Evolutionary conservation across 1,140 invertebrate genomes (phyloP), one percentile per base, ranked within the genome.

Genomic region (Chironomus striatipennis): DNA sequence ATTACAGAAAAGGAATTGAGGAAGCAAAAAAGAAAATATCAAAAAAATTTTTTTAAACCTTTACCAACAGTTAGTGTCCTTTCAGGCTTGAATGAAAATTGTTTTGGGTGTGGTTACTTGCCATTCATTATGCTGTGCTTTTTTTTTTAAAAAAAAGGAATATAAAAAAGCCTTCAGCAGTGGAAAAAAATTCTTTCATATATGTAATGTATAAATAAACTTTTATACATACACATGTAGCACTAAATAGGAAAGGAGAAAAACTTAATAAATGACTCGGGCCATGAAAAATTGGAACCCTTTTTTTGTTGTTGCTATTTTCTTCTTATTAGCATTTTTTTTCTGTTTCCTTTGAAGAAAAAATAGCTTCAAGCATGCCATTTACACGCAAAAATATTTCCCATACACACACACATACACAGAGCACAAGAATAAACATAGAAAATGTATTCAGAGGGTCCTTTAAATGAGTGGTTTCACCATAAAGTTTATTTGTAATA

Each of bases 401-500:
- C 9, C n/a, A 34, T 34, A 34, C 24, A 34, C 24, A 34, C 24
- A 34, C 24, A 34, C 24, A 34, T 34, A 34, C 24, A 34, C 1
- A 5, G 1, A 34, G 24, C n/a, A n/a, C n/a, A n/a, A n/a, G n/a
- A n/a, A n/a, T n/a, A n/a, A n/a, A n/a, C n/a, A n/a, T n/a, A n/a
- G 24, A 34, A 34, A 34, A 34, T 34, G 24, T 34, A 34, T 34
- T 34, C 24, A 34, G 24, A 34, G 5, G 43, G 47, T 57, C 47
- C 47, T 47, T 57, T 57, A 70, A 70, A 70, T 70, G 65, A 70
- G 17, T 21, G 65, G 65, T 70, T 70, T 18, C 18, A 18, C 17
- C 18, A 70, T 70, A 70, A 70, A 70, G 18, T 70, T 70, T 70
- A 70, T 70, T 70, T 70, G 65, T 70, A 70, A 70, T 70, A 70